These are phyloP conservation scores for Ornithorhynchus anatinus DNA, from an alignment of 2,113 vertebrate species.

Conservation along the genomic window DNA sequence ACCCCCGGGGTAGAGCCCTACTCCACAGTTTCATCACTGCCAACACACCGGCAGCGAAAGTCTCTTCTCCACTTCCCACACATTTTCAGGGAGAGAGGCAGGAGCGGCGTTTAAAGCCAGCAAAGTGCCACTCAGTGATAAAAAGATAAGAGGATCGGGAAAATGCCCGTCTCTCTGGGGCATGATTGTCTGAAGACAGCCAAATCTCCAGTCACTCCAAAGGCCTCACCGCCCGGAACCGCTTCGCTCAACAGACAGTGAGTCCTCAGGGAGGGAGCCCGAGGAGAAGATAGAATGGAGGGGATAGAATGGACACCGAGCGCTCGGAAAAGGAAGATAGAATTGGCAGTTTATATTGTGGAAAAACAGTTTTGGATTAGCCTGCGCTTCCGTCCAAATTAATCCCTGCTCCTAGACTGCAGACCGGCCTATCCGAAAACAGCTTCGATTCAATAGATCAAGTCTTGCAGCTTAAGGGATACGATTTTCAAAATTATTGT, in stretches of 20 bases:
- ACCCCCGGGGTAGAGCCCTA: no score
- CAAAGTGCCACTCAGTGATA: background rate
- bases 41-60: background rate
- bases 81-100: background rate
- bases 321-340: constrained; percentile 55
- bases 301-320: constrained; percentile 37
- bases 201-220: constrained; percentile 34
- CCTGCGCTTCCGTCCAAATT: constrained; percentile 67
- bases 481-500: constrained; percentile 80
- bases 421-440: constrained; percentile 60
- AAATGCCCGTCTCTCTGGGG: constrained; percentile 23
- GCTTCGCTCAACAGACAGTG: constrained; percentile 39
- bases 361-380: constrained; percentile 62
- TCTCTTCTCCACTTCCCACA: background rate
- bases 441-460: constrained; percentile 69
- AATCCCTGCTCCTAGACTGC: constrained; percentile 60
- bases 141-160: constrained; percentile 24
- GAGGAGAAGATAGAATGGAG: no score
- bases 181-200: constrained; percentile 35
- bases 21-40: no score
- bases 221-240: constrained; percentile 6
- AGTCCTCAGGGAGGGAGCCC: no score
- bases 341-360: constrained; percentile 61
- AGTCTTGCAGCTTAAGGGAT: constrained; percentile 73
- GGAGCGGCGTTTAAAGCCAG: background rate